A percentile compares a stretch with the other conserved stretches of the same genome.
Evolutionary conservation across 2,888 invertebrate species (phyloP).

Genomic region (Xylota sylvarum): DNA sequence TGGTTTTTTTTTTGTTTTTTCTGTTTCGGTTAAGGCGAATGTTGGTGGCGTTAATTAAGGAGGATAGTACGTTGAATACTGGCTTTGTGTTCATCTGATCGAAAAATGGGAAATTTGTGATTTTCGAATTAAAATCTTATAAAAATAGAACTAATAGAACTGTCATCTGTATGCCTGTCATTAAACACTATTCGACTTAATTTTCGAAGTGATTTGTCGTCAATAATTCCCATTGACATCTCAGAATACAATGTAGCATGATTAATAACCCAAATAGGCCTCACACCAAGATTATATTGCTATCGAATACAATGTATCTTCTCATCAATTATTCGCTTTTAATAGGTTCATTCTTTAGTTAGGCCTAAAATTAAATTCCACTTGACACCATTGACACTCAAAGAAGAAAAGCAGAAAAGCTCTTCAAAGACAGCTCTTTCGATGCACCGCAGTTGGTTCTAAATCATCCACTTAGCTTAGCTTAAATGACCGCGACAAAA

Average conservation of each 20-base stretch:
- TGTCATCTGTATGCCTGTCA: too few species aligned
- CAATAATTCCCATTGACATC: not conserved
- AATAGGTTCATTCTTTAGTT: not conserved
- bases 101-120: not conserved
- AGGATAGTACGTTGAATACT: not conserved
- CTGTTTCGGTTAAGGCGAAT: not conserved
- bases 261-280: not conserved
- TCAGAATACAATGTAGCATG: not conserved
- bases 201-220: too few species aligned
- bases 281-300: not conserved
- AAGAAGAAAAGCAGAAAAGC: slow-evolving; percentile 6
- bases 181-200: too few species aligned
- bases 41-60: not conserved
- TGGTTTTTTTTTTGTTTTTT: not conserved
- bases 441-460: slow-evolving; percentile 14
- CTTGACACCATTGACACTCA: slow-evolving; percentile 47
- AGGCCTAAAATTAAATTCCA: slow-evolving; percentile 31
- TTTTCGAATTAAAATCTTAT: too few species aligned
- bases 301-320: not conserved
- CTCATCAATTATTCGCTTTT: slow-evolving; percentile 5
- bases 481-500: slow-evolving; percentile 51
- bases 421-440: slow-evolving; percentile 27
- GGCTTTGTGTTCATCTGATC: not conserved
- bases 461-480: slow-evolving; percentile 56
- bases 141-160: too few species aligned